A percentile compares a stretch with the other conserved stretches of the same genome.
phyloP scores from a whole-genome alignment of 2,797 vertebrate genomes.

The Tympanoctomys barrerae region DNA sequence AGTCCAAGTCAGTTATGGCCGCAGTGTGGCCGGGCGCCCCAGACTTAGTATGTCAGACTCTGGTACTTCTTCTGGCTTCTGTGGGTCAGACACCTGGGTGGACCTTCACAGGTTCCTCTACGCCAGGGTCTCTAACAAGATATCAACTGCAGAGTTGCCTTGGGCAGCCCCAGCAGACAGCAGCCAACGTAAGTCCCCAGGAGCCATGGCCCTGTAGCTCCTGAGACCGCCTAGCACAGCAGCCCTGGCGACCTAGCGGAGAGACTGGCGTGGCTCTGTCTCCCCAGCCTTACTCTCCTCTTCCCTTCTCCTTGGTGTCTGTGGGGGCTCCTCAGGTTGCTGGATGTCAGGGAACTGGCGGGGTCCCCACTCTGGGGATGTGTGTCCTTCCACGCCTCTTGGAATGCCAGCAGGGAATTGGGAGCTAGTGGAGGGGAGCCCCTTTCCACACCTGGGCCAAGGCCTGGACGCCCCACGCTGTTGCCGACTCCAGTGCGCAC shows the following conservation, averaged over 20 bases:
- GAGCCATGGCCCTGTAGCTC: background rate
- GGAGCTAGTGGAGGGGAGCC: background rate
- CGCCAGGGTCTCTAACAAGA: background rate
- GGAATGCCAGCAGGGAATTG: accelerated
- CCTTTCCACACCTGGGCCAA: accelerated
- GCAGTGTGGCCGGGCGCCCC: background rate
- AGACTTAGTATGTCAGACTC: background rate
- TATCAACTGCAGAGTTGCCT: accelerated
- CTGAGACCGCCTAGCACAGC: background rate
- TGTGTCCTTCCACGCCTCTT: background rate
- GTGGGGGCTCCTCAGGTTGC: background rate
- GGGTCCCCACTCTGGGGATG: background rate
- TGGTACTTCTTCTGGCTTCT: background rate
- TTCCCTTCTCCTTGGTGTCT: accelerated
- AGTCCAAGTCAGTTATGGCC: accelerated
- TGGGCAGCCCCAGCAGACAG: accelerated
- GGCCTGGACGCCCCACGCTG: accelerated
- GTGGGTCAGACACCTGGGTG: background rate
- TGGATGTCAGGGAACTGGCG: accelerated
- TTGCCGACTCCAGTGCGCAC: accelerated
- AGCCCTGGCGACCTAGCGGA: background rate
- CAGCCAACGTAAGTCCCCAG: accelerated
- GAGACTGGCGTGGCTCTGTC: background rate
- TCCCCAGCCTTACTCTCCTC: accelerated
- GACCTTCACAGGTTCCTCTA: too few species aligned